phyloP scores from a whole-genome alignment of 2,888 invertebrate genomes.

The Hoplodrina ambigua region DNA sequence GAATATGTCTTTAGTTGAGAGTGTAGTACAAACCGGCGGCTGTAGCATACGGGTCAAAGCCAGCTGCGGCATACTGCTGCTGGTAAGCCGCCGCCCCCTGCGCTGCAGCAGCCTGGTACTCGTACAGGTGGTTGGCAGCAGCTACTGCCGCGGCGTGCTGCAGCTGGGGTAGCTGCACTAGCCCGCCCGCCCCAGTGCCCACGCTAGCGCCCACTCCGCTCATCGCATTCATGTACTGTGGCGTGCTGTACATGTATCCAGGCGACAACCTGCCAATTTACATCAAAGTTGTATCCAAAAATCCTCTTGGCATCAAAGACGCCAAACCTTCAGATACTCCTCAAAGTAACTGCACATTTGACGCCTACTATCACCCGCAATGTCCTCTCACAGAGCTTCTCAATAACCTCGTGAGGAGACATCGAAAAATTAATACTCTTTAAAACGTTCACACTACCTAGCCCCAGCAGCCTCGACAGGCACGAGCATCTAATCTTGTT shows the following conservation, averaged over 20 bases:
- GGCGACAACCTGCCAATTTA: constrained; percentile 85
- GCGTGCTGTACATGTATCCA: constrained; percentile 94
- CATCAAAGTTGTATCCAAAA: constrained; percentile 40
- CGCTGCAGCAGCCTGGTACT: constrained; percentile 94
- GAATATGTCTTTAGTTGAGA: constrained; percentile 39
- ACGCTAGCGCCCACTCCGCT: constrained; percentile 89
- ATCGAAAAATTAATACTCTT: constrained; percentile 75
- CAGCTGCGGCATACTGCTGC: constrained; percentile 93
- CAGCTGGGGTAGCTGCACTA: constrained; percentile 93
- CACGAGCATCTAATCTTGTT: constrained; percentile 86
- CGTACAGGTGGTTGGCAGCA: constrained; percentile 95
- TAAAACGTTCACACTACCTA: constrained; percentile 86
- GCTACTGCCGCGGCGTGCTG: constrained; percentile 94
- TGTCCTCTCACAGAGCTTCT: constrained; percentile 69
- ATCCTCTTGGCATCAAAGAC: constrained; percentile 38
- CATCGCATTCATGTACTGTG: constrained; percentile 94
- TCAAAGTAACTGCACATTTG: constrained; percentile 60
- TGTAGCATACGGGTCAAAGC: constrained; percentile 94
- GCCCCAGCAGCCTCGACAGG: constrained; percentile 85
- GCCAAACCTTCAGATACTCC: constrained; percentile 57
- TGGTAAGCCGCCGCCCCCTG: constrained; percentile 93
- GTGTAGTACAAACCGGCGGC: constrained; percentile 91
- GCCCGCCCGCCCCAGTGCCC: constrained; percentile 91
- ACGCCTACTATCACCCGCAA: constrained; percentile 67
- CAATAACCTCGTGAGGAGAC: constrained; percentile 70